A percentile compares a stretch with the other conserved stretches of the same genome.
These are phyloP conservation scores for Poecilia latipinna DNA, from an alignment of 2,113 vertebrate genomes.

Conservation along the genomic window DNA sequence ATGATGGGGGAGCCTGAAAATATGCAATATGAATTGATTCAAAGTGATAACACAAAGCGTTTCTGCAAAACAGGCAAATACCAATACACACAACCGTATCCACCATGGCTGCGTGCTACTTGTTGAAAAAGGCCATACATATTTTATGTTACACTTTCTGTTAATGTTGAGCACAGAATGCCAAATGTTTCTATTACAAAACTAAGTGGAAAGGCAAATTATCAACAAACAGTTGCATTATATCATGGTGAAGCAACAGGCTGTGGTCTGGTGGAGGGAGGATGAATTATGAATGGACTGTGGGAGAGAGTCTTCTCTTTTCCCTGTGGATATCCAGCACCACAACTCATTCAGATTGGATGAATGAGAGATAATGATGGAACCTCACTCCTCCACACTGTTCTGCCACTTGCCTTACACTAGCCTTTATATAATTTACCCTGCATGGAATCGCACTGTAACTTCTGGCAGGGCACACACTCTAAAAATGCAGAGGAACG, in stretches of 20 bases:
- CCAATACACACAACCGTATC: slow-evolving; percentile 40
- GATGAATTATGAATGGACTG: slow-evolving; percentile 82
- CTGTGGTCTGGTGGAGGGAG: slow-evolving; percentile 75
- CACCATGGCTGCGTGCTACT: slow-evolving; percentile 53
- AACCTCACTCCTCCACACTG: slow-evolving; percentile 9
- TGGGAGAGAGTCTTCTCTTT: slow-evolving; percentile 60
- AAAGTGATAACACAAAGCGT: slow-evolving; percentile 14
- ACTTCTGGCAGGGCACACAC: slow-evolving; percentile 42
- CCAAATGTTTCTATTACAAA: slow-evolving; percentile 70
- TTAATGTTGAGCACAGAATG: slow-evolving; percentile 70
- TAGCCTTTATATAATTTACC: slow-evolving; percentile 67
- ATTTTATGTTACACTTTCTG: slow-evolving; percentile 72
- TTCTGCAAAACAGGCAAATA: slow-evolving; percentile 20
- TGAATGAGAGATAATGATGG: slow-evolving; percentile 68
- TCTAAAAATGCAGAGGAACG: slow-evolving; percentile 60
- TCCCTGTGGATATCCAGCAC: slow-evolving; percentile 66
- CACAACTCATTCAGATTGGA: slow-evolving; percentile 77
- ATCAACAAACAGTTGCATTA: slow-evolving; percentile 77
- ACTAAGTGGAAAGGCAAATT: slow-evolving; percentile 76
- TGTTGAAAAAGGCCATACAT: slow-evolving; percentile 66
- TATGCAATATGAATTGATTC: slow-evolving; percentile 40
- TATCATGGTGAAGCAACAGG: slow-evolving; percentile 77
- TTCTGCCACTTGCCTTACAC: slow-evolving; percentile 45
- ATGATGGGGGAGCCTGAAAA: slow-evolving; percentile 25
- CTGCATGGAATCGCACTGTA: slow-evolving; percentile 49